Conservation (phyloP, 2,888 invertebrate genomes). For the Chrysina gloriosa region DNA sequence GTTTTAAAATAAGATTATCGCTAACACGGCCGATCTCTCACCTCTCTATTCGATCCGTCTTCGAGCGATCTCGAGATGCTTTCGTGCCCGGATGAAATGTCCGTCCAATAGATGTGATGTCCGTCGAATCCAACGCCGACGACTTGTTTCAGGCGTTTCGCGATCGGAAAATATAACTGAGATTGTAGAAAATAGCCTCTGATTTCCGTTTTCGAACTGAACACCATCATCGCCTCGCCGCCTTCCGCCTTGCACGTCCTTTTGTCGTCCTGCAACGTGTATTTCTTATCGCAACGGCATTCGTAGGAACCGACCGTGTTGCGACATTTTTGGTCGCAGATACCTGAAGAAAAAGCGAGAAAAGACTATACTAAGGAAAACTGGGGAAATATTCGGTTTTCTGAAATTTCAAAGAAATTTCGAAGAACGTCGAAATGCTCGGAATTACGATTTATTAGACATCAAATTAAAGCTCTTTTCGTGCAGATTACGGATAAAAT, state of each 20-base stretch:
- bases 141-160: conserved; percentile 68
- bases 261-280: conserved; percentile 66
- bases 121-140: conserved; percentile 80
- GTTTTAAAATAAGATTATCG: neutral
- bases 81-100: conserved; percentile 76
- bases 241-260: conserved; percentile 69
- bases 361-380: neutral
- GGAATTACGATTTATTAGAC: too few species aligned
- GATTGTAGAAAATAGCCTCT: conserved; percentile 73
- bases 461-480: too few species aligned
- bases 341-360: conserved; percentile 51
- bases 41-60: conserved; percentile 72
- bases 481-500: too few species aligned
- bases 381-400: too few species aligned
- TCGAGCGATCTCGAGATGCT: conserved; percentile 74
- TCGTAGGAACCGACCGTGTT: conserved; percentile 71
- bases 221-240: conserved; percentile 76
- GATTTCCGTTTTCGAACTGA: conserved; percentile 75
- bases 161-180: conserved; percentile 66
- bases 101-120: conserved; percentile 81
- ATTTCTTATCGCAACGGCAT: conserved; percentile 75
- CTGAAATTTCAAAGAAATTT: too few species aligned
- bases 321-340: conserved; percentile 77
- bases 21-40: conserved; percentile 51
- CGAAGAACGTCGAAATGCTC: neutral